Evolutionary conservation across 2,113 vertebrate genomes (phyloP), one percentile per base, ranked within the genome.

Genomic region (Corvus moneduloides): DNA sequence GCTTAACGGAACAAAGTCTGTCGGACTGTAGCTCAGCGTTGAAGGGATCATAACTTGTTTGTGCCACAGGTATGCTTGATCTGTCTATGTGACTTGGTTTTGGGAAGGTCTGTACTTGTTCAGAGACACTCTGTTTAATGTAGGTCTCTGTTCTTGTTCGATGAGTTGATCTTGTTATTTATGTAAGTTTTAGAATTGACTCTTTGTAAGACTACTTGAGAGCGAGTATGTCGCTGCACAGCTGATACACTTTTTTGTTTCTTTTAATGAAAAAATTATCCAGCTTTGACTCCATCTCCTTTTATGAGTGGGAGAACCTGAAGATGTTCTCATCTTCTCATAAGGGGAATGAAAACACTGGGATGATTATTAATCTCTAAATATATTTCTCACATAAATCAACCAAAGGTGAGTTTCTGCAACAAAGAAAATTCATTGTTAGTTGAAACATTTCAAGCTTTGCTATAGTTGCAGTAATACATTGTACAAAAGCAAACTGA

Each of bases 221-320:
- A 75, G 39, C 26, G 67, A 62, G 41, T 41, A 32, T 64, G 33
- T 79, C 0, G 0, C 59, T 74, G 44, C 48, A 44, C 46, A 88
- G 46, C 46, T 85, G 78, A 55, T 78, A 62, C 4, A 48, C 28
- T 58, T 68, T 84, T 88, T 84, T 71, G 43, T 93, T 94, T 89
- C 66, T 90, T 95, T 67, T 76, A 67, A 87, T 63, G 33, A 84
- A 87, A 92, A 66, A 71, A 35, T 35, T 58, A 69, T 23, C 30
- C 32, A 55, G 22, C 52, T 94, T 87, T 89, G 71, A 75, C 15
- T 76, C 4, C 43, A 62, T 78, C 59, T 61, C 62, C 48, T 92
- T 86, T 89, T 90, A 51, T 78, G 71, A 84, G 72, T 79, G 39
- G 49, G 82, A 91, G 79, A 96, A 86, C 86, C 43, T 94, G 68